These are phyloP conservation scores for Actinostola sp. DNA, from an alignment of 92 coral and sea anemone genomes.

Conservation along the genomic window DNA sequence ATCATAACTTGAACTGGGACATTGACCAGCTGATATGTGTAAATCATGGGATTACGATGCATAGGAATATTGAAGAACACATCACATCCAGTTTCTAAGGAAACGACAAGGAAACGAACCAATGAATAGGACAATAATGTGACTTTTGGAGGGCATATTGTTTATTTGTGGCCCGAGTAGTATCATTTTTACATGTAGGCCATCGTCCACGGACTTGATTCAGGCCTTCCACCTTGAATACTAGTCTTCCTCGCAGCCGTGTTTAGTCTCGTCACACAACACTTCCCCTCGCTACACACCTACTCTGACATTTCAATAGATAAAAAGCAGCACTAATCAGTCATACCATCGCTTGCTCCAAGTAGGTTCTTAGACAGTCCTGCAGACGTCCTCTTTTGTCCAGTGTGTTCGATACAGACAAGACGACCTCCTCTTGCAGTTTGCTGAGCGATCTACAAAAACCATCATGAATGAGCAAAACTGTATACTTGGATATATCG, in stretches of 20 bases:
- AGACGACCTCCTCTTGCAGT: constrained; percentile 78
- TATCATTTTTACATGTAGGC: no score
- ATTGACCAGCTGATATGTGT: constrained; percentile 86
- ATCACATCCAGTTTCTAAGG: constrained; percentile 88
- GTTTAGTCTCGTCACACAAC: no score
- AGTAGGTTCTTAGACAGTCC: constrained; percentile 64
- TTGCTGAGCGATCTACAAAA: constrained; percentile 68
- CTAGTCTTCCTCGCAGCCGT: no score
- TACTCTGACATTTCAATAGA: no score
- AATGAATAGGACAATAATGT: no score
- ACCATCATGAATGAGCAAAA: background rate
- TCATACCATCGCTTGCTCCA: constrained; percentile 72
- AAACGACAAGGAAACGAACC: constrained; percentile 8
- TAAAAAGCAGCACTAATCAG: background rate
- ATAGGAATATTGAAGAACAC: constrained; percentile 91
- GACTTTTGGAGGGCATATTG: no score
- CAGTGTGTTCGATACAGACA: constrained; percentile 78
- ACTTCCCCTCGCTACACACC: no score
- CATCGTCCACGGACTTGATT: no score
- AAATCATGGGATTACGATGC: constrained; percentile 82
- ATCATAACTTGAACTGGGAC: constrained; percentile 92
- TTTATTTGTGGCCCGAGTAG: no score
- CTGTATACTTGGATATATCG: no score
- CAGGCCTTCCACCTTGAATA: no score
- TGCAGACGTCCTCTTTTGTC: constrained; percentile 68